Evolutionary conservation across 2,113 vertebrate species (phyloP), one percentile per base, ranked within the genome.

Genomic region (Platysternon megacephalum): DNA sequence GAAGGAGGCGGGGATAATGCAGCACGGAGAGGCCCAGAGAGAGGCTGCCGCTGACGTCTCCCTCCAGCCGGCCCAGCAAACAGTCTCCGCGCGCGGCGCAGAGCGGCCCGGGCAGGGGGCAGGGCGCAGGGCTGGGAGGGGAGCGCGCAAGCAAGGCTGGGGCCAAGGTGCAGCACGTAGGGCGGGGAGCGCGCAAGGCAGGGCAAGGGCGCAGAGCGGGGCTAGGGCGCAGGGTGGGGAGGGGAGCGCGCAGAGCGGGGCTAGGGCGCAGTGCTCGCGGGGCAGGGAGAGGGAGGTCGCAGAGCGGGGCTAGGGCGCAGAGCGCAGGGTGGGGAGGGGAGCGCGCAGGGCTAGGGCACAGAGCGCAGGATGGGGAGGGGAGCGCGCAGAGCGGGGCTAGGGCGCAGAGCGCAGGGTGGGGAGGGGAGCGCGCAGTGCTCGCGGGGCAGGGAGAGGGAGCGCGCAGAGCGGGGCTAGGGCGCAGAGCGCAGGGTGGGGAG

Each of bases 1-100:
- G 95, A 94, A 96, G 53, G 96, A 93, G 94, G 97, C 97, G 98
- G 98, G 97, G 98, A 97, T 98, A 98, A 98, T 98, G 98, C 98
- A 98, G 98, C 98, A 98, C 98, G 97, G 98, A 98, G 97, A 97
- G 98, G 97, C 97, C 97, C 97, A 94, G 97, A 91, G 97, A 94
- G 97, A 98, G 98, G 96, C 95, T 90, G 93, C 92, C 58, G 89
- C 95, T 94, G 95, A 80, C 92, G 83, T 68, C 86, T 35, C 35
- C 84, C 76, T 56, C 29, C 90, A 19, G 91, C 56, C 82, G 85
- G 53, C 78, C 81, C 87, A 65, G 65, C 19, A 22, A 53, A 53
- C 52, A 53, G 58, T 5, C 17, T 5, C 42, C 24, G 39, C n/a
- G 72, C 55, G 74, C 13, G 26, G 46, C 28, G 65, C 29, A 12